Percentiles rank a stretch among this genome's conserved stretches.
phyloP scores from a whole-genome alignment of 2,113 vertebrate genomes.

The Crypturellus undulatus region DNA sequence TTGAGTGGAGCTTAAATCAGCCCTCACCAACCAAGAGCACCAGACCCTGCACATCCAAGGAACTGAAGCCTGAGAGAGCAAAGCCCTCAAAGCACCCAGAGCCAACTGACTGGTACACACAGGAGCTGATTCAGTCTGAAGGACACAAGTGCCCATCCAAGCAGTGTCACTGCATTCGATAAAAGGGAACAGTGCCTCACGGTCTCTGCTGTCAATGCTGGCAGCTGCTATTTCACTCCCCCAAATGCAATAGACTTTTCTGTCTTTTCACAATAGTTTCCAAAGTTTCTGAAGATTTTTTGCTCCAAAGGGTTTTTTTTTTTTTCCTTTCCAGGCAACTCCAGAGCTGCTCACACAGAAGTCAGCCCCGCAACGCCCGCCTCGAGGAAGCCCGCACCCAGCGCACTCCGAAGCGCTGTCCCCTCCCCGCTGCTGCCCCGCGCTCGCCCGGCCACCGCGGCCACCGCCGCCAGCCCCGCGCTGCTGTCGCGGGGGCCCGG shows the following conservation, averaged over 20 bases:
- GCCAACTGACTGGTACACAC: background rate
- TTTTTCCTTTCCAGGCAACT: background rate
- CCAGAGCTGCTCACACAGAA: background rate
- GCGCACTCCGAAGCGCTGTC: background rate
- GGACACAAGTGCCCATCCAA: background rate
- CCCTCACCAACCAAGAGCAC: background rate
- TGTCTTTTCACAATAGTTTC: background rate
- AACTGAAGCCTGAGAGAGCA: constrained; percentile 19
- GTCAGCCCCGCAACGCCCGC: background rate
- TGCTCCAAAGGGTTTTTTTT: background rate
- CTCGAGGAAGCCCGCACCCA: background rate
- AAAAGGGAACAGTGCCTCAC: background rate
- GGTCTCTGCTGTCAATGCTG: fast-evolving
- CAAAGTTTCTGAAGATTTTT: background rate
- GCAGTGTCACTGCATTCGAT: background rate
- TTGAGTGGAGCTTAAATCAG: constrained; percentile 11
- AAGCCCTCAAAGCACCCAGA: background rate
- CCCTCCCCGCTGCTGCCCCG: background rate
- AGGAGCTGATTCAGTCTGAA: background rate
- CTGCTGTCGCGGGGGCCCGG: too few species aligned
- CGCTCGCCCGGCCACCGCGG: background rate
- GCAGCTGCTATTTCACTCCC: background rate
- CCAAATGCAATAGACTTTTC: background rate
- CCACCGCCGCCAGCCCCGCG: background rate
- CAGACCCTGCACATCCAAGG: background rate